Evolutionary conservation across 2,797 vertebrate species (phyloP), one percentile per base, ranked within the genome.

Genomic region (Chelon labrosus): DNA sequence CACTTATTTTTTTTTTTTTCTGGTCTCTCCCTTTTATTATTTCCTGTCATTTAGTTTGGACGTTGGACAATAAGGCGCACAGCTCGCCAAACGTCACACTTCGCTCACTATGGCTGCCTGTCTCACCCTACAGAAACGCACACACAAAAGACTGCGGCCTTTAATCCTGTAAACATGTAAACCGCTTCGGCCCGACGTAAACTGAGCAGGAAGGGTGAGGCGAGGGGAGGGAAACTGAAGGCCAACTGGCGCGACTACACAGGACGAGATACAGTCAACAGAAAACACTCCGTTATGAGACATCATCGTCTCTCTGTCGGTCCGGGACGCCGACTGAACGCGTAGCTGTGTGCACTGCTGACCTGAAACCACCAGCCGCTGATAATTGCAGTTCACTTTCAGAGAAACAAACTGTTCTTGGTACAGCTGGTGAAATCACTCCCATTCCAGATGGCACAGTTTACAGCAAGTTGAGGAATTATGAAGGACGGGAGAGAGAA

Each of bases 331-430:
- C 31, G 31, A 1, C 31, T 31, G 31, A 5, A 7, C 44, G 73
- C 16, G 78, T 37, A 54, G 65, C 47, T 64, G 74, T 35, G 35
- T 55, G 58, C 59, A 70, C 70, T 41, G 75, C 68, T 73, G 82
- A 87, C 74, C 73, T 77, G 62, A 89, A 85, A 83, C 83, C 79
- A 80, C 79, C 85, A 88, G 73, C 79, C 80, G 77, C 54, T 69
- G 84, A 89, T 89, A 86, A 90, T 79, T 86, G 73, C 63, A 65
- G 80, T 41, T 52, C 51, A 63, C 27, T 62, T 86, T 25, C 73
- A 84, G 58, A 61, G 77, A 87, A 87, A 85, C 70, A 71, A 80
- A 67, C 73, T 53, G 85, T 76, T 90, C 78, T 82, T 80, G 83
- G 72, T 87, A 61, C 82, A 85, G 86, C 77, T 68, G 76, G 42